Percentiles rank a stretch among this genome's conserved stretches.
Conservation (phyloP, 2,113 vertebrate species). For the Heterocephalus glaber region DNA sequence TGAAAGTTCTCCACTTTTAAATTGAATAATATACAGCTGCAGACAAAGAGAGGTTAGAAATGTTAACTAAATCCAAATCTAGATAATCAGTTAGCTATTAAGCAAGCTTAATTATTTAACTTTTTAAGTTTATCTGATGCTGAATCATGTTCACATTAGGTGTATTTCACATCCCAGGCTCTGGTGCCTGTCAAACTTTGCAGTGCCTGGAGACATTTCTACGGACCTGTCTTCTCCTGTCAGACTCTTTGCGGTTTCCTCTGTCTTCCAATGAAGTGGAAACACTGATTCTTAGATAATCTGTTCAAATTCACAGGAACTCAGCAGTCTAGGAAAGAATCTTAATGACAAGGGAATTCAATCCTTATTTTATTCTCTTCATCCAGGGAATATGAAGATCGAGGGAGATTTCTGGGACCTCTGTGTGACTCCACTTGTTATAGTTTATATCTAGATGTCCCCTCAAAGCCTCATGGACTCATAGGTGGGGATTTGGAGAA, state of each 20-base stretch:
- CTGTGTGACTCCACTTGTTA: background rate
- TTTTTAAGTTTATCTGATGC: conserved; percentile 61
- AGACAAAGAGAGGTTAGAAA: conserved; percentile 56
- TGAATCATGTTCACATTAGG: conserved; percentile 59
- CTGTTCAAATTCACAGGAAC: conserved; percentile 55
- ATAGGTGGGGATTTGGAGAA: background rate
- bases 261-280: conserved; percentile 63
- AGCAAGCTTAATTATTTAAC: conserved; percentile 73
- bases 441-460: background rate
- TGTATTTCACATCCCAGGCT: conserved; percentile 46
- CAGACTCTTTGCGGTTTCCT: conserved; percentile 54
- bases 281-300: conserved; percentile 69
- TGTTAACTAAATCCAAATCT: conserved; percentile 67
- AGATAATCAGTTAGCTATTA: conserved; percentile 62
- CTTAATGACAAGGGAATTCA: conserved; percentile 54
- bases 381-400: background rate
- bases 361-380: background rate
- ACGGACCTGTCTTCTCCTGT: conserved; percentile 58
- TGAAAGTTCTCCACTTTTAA: conserved; percentile 45
- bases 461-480: background rate
- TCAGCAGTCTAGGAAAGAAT: conserved; percentile 53
- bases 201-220: conserved; percentile 57
- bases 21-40: conserved; percentile 57
- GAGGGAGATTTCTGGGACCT: background rate
- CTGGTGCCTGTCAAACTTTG: conserved; percentile 62